phyloP scores from a whole-genome alignment of 2,113 vertebrate species.

The Elephantulus edwardii region DNA sequence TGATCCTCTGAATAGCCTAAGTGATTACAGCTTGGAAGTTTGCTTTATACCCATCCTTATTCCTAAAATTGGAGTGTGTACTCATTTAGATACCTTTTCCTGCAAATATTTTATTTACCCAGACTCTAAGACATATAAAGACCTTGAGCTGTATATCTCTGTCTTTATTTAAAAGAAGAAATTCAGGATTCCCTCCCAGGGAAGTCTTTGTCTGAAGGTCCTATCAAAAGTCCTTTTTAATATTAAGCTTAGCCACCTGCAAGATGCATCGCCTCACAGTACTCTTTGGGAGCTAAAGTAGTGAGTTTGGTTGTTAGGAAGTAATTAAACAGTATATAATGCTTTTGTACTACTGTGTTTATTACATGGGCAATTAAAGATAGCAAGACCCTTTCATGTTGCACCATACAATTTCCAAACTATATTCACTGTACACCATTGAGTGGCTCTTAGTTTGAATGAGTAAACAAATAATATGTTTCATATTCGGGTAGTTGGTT shows the following conservation, averaged over 20 bases:
- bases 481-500: background rate
- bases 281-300: conserved; percentile 3
- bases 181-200: background rate
- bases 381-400: conserved; percentile 37
- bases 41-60: conserved; percentile 68
- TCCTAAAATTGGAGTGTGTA: conserved; percentile 63
- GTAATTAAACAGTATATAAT: background rate
- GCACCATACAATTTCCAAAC: conserved; percentile 6
- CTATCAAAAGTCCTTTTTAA: conserved; percentile 22
- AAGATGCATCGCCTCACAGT: conserved; percentile 20
- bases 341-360: conserved; percentile 20
- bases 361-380: conserved; percentile 11
- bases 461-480: background rate
- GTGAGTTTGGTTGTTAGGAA: conserved; percentile 44
- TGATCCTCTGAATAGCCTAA: conserved; percentile 68
- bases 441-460: background rate
- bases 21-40: conserved; percentile 71
- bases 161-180: conserved; percentile 53
- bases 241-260: conserved; percentile 50
- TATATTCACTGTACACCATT: conserved; percentile 4
- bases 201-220: conserved; percentile 59
- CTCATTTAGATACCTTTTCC: conserved; percentile 65
- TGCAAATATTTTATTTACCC: conserved; percentile 78
- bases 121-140: conserved; percentile 70
- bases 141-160: conserved; percentile 72